phyloP scores from a whole-genome alignment of 2,888 invertebrate species.

The Temnothorax ravouxi region DNA sequence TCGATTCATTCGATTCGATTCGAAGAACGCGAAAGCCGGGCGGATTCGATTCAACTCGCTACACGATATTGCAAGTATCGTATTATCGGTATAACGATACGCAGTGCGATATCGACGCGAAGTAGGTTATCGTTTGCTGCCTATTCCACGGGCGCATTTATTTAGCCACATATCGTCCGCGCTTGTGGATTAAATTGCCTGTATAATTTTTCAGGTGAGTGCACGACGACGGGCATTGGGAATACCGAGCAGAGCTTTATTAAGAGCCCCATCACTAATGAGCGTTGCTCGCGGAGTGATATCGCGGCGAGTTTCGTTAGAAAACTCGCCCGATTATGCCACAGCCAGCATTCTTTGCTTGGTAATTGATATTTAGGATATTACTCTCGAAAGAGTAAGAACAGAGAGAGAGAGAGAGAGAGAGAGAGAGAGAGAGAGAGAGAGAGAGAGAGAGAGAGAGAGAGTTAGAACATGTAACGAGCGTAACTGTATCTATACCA shows the following conservation, averaged over 20 bases:
- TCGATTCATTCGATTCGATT: conserved; percentile 44
- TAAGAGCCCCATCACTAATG: conserved; percentile 65
- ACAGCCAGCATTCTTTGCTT: not conserved
- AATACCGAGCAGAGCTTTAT: conserved; percentile 55
- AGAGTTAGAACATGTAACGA: conserved; percentile 58
- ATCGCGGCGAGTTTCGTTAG: not conserved
- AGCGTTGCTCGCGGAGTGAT: conserved; percentile 59
- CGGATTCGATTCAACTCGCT: conserved; percentile 17
- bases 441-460: not conserved
- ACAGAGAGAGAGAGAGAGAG: no score
- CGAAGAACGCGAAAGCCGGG: conserved; percentile 26
- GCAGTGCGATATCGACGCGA: conserved; percentile 10
- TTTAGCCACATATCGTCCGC: conserved; percentile 18
- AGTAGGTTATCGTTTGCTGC: conserved; percentile 4
- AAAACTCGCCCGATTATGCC: conserved; percentile 1
- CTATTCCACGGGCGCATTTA: conserved; percentile 18
- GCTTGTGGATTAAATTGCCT: conserved; percentile 18
- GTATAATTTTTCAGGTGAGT: conserved; percentile 25
- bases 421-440: no score
- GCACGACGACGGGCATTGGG: not conserved
- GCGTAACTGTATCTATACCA: conserved; percentile 63
- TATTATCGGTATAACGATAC: conserved; percentile 1
- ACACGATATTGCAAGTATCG: not conserved
- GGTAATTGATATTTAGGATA: conserved; percentile 31
- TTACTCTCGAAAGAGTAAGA: not conserved